A percentile compares a stretch with the other conserved stretches of the same genome.
Evolutionary conservation across 1,140 invertebrate genomes (phyloP).

Genomic region (Eueides isabella): DNA sequence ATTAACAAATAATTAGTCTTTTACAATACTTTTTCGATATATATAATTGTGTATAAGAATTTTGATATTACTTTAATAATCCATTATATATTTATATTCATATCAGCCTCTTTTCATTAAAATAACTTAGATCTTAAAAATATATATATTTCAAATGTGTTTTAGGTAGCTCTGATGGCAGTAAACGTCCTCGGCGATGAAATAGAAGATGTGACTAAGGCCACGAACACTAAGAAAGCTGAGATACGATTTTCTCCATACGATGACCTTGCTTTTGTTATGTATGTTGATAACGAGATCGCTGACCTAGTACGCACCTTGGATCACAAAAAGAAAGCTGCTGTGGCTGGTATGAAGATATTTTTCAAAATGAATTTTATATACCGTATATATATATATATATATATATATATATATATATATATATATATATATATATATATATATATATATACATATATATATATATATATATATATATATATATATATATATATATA

Average conservation of each 20-base stretch:
- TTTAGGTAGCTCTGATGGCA: conserved; percentile 88
- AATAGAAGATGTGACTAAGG: conserved; percentile 64
- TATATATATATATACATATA: too few relatives aligned
- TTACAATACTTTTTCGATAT: too few relatives aligned
- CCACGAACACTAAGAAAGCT: conserved; percentile 52
- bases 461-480: too few relatives aligned
- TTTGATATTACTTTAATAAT: too few relatives aligned
- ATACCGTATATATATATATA: background rate
- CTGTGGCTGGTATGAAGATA: conserved; percentile 88
- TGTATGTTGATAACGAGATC: conserved; percentile 98
- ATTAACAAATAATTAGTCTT: background rate
- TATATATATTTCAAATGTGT: too few relatives aligned
- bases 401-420: too few relatives aligned
- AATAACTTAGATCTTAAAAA: too few relatives aligned
- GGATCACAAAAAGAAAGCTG: conserved; percentile 92
- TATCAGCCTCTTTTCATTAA: too few relatives aligned
- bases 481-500: too few relatives aligned
- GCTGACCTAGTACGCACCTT: conserved; percentile 93
- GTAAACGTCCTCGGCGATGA: conserved; percentile 90
- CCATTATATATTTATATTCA: too few relatives aligned
- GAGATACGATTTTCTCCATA: conserved; percentile 89
- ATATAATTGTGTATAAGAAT: too few relatives aligned
- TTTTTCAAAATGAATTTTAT: background rate
- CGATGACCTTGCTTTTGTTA: conserved; percentile 97
- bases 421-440: too few relatives aligned